A percentile compares a stretch with the other conserved stretches of the same genome.
These are phyloP conservation scores for Mamestra brassicae DNA, from an alignment of 2,888 invertebrate genomes.

Conservation along the genomic window DNA sequence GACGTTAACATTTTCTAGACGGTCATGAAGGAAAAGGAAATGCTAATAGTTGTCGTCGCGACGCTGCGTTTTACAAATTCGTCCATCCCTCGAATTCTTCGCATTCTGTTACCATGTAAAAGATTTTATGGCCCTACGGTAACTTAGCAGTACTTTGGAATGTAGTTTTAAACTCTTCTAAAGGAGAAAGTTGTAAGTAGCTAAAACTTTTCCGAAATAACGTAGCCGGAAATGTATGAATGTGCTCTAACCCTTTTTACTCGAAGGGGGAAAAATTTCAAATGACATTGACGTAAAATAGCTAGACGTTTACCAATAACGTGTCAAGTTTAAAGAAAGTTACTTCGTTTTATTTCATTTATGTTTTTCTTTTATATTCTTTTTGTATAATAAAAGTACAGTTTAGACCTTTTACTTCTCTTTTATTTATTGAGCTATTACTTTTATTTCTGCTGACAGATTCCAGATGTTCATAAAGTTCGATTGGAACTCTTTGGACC, in stretches of 20 bases:
- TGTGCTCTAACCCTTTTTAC: slow-evolving; percentile 37
- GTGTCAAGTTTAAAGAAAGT: slow-evolving; percentile 40
- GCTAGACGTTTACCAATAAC: slow-evolving; percentile 28
- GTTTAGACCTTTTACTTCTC: slow-evolving; percentile 60
- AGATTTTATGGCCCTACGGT: slow-evolving; percentile 30
- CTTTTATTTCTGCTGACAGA: slow-evolving; percentile 67
- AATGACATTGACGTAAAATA: slow-evolving; percentile 32
- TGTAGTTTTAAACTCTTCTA: slow-evolving; percentile 52
- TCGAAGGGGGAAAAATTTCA: slow-evolving; percentile 25
- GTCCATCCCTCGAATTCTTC: slow-evolving; percentile 20
- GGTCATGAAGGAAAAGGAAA: slow-evolving; percentile 8
- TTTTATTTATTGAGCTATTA: slow-evolving; percentile 66
- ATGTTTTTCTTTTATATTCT: slow-evolving; percentile 42
- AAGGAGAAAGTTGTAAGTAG: slow-evolving; percentile 47
- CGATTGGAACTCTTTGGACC: slow-evolving; percentile 27
- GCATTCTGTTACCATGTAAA: slow-evolving; percentile 31
- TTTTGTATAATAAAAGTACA: slow-evolving; percentile 63
- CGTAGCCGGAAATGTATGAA: slow-evolving; percentile 15
- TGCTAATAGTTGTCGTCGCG: slow-evolving; percentile 6
- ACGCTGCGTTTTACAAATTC: slow-evolving; percentile 41
- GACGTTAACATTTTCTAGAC: background rate
- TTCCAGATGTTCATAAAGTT: slow-evolving; percentile 48
- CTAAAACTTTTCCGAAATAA: slow-evolving; percentile 30
- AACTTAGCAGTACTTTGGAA: slow-evolving; percentile 43
- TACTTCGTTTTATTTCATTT: slow-evolving; percentile 40